Evolutionary conservation across 1,140 invertebrate genomes (phyloP), one percentile per base, ranked within the genome.

Genomic region (Leptinotarsa texana): DNA sequence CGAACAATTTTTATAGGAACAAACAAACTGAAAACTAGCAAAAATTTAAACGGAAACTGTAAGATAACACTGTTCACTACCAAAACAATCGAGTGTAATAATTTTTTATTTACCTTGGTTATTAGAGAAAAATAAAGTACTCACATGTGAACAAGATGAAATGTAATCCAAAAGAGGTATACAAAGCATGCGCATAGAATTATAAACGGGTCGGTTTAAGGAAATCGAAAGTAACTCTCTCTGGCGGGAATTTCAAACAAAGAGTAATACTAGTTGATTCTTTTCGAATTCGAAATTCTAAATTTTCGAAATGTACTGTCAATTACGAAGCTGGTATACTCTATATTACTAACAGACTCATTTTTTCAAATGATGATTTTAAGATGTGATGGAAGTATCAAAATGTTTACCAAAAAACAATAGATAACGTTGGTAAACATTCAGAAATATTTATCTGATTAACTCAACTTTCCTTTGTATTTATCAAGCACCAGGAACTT

Each of bases 101-200:
- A 22, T 42, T 68, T 47, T 42, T 68, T 27, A 42, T 42, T 68
- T 68, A 18, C 24, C 33, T n/a, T 18, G 33, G 42, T 68, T 42
- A 68, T 72, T 77, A 57, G 33, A 48, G 68, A 75, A 69, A 79
- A 78, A 78, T 75, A 65, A 57, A 63, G 18, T 79, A 89, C 88
- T 89, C 88, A 89, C 88, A 88, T 89, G 88, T 89, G 87, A 88
- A 86, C 87, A 89, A 89, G 88, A 89, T 89, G 88, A 88, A 87
- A 87, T 88, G 87, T 88, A 84, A 88, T 88, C 87, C 87, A 87
- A 88, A 89, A 89, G 88, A 86, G 83, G 47, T 51, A 63, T 66
- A 74, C 67, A 62, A 67, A 72, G 72, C 80, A 80, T 77, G 80
- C 81, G 80, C 74, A 21, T 18, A 21, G 15, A 69, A 49, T 76